These are phyloP conservation scores for Lordiphosa andalusiaca DNA, from an alignment of 2,888 invertebrate genomes.

Conservation along the genomic window DNA sequence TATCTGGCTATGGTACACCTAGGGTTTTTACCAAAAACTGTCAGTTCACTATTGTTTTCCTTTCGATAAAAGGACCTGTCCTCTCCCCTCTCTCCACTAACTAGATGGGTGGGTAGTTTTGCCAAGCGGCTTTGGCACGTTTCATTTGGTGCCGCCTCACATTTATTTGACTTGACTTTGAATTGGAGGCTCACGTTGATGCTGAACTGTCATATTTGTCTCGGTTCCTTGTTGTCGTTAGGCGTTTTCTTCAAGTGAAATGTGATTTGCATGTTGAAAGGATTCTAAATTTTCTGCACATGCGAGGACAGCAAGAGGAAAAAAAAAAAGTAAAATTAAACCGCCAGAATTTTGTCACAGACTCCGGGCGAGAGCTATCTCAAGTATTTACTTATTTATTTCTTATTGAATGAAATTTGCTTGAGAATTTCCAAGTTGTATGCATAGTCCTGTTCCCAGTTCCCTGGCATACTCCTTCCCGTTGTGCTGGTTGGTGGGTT, in stretches of 20 bases:
- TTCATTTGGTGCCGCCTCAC: slow-evolving; percentile 59
- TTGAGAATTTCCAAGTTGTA: slow-evolving; percentile 55
- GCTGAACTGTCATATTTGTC: slow-evolving; percentile 56
- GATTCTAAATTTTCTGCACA: slow-evolving; percentile 26
- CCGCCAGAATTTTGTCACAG: slow-evolving; percentile 44
- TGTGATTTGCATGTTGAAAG: slow-evolving; percentile 68
- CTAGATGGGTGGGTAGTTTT: slow-evolving; percentile 12
- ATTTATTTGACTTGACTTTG: slow-evolving; percentile 53
- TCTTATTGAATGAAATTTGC: slow-evolving; percentile 64
- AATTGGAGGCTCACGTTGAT: slow-evolving; percentile 26
- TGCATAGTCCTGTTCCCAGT: slow-evolving; percentile 28
- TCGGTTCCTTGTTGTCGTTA: slow-evolving; percentile 25
- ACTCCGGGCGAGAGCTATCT: slow-evolving; percentile 39
- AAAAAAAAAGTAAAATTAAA: slow-evolving; percentile 31
- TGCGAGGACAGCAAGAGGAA: neutral
- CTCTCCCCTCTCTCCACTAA: no score
- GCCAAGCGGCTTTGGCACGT: slow-evolving; percentile 61
- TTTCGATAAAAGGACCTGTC: no score
- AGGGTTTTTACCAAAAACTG: slow-evolving; percentile 5
- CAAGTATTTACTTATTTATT: slow-evolving; percentile 76
- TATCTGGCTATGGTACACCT: neutral
- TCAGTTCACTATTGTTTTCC: no score
- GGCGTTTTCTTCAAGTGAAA: slow-evolving; percentile 40
- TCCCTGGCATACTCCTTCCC: slow-evolving; percentile 5
- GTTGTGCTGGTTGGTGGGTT: no score